Conservation (phyloP, 2,113 vertebrate genomes). For the Pituophis catenifer region DNA sequence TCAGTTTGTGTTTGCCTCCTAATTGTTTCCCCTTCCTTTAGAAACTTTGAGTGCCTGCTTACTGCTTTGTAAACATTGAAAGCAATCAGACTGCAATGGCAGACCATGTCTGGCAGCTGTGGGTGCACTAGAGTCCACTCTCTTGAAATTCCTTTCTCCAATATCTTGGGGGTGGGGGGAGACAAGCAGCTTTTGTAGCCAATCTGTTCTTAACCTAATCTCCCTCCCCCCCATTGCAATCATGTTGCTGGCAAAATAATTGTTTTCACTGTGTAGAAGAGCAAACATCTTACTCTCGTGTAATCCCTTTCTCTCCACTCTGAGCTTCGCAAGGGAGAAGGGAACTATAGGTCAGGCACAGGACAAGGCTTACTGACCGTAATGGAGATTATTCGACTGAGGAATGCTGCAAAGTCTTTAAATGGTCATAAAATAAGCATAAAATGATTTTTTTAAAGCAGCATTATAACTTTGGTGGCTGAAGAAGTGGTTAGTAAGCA, state of each 20-base stretch:
- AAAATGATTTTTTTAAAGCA: background rate
- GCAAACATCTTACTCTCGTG: background rate
- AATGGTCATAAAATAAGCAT: background rate
- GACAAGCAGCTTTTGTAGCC: background rate
- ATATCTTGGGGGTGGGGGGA: background rate
- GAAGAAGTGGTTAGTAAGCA: background rate
- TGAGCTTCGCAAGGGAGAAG: background rate
- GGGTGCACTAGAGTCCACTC: background rate
- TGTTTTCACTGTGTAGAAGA: background rate
- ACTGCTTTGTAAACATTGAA: background rate
- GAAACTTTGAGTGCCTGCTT: background rate
- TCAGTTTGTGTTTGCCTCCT: background rate
- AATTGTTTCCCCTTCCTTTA: background rate
- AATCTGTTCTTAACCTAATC: background rate
- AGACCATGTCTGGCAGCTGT: background rate
- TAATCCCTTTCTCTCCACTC: background rate
- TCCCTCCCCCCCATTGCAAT: background rate
- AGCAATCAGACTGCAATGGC: background rate
- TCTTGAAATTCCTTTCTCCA: background rate
- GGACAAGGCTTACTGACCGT: background rate
- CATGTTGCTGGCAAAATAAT: background rate
- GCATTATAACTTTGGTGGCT: background rate
- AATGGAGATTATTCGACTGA: background rate
- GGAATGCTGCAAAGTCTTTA: background rate
- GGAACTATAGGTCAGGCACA: background rate